These are phyloP conservation scores for Diprion similis DNA, from an alignment of 1,140 invertebrate species.

Conservation along the genomic window DNA sequence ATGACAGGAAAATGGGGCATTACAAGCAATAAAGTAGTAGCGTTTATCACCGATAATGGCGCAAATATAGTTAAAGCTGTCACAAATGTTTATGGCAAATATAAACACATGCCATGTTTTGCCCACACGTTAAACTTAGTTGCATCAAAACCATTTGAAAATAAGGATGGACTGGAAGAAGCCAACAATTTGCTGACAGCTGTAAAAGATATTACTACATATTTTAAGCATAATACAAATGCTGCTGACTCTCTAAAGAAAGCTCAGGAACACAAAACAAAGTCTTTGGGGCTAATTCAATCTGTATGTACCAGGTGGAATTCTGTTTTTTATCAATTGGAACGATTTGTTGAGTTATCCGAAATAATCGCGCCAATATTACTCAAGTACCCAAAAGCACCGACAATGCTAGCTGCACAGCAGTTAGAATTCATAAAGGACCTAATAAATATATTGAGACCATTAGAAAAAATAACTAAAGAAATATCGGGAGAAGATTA, in stretches of 20 bases:
- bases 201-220: not conserved
- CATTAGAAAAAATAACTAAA: too few relatives aligned
- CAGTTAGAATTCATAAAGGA: too few relatives aligned
- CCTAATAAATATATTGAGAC: too few relatives aligned
- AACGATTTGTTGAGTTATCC: too few relatives aligned
- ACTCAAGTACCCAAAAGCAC: too few relatives aligned
- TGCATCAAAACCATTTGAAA: not conserved
- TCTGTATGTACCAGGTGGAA: not conserved
- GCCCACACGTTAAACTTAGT: not conserved
- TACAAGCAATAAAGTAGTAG: conserved; percentile 38
- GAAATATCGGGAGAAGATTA: too few relatives aligned
- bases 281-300: not conserved
- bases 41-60: conserved; percentile 44
- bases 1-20: conserved; percentile 41
- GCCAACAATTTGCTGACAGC: not conserved
- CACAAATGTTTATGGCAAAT: conserved; percentile 42
- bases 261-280: not conserved
- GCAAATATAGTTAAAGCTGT: conserved; percentile 51
- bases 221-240: not conserved
- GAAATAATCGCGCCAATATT: too few relatives aligned
- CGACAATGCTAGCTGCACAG: too few relatives aligned
- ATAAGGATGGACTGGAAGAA: not conserved
- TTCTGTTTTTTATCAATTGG: not conserved
- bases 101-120: conserved; percentile 35
- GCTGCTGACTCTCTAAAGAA: not conserved